These are phyloP conservation scores for Euphydryas editha DNA, from an alignment of 2,888 invertebrate genomes.

Conservation along the genomic window DNA sequence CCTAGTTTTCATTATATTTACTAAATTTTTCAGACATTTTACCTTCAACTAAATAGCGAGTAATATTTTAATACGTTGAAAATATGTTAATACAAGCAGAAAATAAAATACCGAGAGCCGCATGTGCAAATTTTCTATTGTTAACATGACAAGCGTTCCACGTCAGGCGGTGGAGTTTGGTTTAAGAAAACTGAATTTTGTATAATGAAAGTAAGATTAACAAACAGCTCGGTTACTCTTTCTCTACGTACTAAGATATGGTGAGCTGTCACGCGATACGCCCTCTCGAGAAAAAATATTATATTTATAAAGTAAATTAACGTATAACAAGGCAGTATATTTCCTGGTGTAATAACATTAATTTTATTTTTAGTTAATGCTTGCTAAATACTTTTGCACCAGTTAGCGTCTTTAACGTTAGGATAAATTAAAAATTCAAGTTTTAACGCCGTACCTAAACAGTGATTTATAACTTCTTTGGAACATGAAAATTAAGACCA, in stretches of 20 bases:
- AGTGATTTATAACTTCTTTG: background rate
- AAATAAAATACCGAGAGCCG: conserved; percentile 38
- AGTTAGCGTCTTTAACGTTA: background rate
- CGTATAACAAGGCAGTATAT: conserved; percentile 9
- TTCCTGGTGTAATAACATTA: conserved; percentile 4
- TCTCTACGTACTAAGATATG: conserved; percentile 65
- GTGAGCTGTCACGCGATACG: conserved; percentile 68
- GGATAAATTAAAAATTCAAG: background rate
- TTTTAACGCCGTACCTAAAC: background rate
- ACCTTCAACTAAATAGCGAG: conserved; percentile 8
- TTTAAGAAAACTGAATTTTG: conserved; percentile 55
- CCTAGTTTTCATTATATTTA: background rate
- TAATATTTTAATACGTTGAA: conserved; percentile 28
- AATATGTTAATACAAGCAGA: conserved; percentile 33
- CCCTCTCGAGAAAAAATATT: conserved; percentile 26
- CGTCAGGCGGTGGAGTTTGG: conserved; percentile 32
- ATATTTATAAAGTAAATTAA: conserved; percentile 15
- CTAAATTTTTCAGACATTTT: background rate
- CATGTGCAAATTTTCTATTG: conserved; percentile 40
- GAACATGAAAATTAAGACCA: background rate
- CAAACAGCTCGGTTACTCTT: conserved; percentile 75
- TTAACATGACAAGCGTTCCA: conserved; percentile 36
- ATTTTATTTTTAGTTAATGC: conserved; percentile 1
- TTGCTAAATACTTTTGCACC: background rate
- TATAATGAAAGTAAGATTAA: conserved; percentile 76